Evolutionary conservation across 2,113 vertebrate genomes (phyloP).

Genomic region (Ochotona princeps): DNA sequence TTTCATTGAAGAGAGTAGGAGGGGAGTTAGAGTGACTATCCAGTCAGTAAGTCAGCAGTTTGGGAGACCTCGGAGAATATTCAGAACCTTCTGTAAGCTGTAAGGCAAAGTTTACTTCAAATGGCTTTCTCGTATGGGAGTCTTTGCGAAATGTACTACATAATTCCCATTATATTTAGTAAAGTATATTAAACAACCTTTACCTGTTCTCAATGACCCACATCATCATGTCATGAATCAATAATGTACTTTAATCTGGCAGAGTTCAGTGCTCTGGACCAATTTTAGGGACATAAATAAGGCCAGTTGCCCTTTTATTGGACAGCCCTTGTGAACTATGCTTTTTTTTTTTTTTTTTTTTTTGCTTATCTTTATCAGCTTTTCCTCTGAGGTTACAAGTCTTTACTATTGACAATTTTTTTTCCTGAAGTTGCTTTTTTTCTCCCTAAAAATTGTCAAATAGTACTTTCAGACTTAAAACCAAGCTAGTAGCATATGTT

Average conservation of each 20-base stretch:
- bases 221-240: background rate
- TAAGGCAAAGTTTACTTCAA: slow-evolving; percentile 47
- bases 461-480: slow-evolving; percentile 52
- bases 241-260: background rate
- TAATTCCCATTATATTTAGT: slow-evolving; percentile 35
- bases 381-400: slow-evolving; percentile 37
- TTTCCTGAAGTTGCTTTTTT: slow-evolving; percentile 23
- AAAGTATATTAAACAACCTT: slow-evolving; percentile 47
- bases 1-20: background rate
- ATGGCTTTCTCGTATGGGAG: background rate
- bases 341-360: background rate
- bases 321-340: background rate
- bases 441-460: background rate
- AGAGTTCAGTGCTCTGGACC: background rate
- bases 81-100: slow-evolving; percentile 16
- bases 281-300: background rate
- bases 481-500: slow-evolving; percentile 33
- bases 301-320: background rate
- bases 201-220: slow-evolving; percentile 7
- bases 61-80: background rate
- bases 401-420: slow-evolving; percentile 36
- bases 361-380: background rate
- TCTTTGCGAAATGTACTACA: background rate
- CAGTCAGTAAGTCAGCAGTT: background rate
- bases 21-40: background rate